Evolutionary conservation across 2,797 vertebrate genomes (phyloP).

Genomic region (Alectoris magna): DNA sequence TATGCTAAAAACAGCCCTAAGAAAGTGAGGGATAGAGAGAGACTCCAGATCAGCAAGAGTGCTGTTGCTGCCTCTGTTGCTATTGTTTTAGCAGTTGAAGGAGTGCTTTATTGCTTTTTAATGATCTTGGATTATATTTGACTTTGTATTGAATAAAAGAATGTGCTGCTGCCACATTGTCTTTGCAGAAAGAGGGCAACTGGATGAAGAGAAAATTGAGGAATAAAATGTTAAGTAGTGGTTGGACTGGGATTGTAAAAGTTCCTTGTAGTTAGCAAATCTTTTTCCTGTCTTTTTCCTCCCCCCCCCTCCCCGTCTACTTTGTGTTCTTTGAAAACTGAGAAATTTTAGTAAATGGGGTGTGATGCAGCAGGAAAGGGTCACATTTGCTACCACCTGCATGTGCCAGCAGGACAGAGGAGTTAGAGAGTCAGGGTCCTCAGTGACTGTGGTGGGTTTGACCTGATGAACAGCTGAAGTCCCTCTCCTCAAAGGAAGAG

Average conservation of each 20-base stretch:
- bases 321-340: slow-evolving; percentile 40
- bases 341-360: slow-evolving; percentile 41
- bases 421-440: not conserved
- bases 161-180: not conserved
- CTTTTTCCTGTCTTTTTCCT: not conserved
- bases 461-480: not conserved
- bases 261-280: slow-evolving; percentile 44
- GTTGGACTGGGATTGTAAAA: not conserved
- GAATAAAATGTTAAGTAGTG: slow-evolving; percentile 46
- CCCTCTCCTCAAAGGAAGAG: not conserved
- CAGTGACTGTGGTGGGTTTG: not conserved
- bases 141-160: not conserved
- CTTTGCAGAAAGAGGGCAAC: not conserved
- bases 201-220: slow-evolving; percentile 3
- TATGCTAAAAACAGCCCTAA: not conserved
- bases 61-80: not conserved
- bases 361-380: not conserved
- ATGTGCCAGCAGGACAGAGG: not conserved
- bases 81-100: not conserved
- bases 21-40: not conserved
- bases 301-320: not conserved
- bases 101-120: not conserved
- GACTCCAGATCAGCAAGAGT: not conserved
- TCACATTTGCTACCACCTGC: not conserved
- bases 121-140: not conserved